Percentiles rank a stretch among this genome's conserved stretches.
phyloP scores from a whole-genome alignment of 2,113 vertebrate species.

The Megaceryle torquata region DNA sequence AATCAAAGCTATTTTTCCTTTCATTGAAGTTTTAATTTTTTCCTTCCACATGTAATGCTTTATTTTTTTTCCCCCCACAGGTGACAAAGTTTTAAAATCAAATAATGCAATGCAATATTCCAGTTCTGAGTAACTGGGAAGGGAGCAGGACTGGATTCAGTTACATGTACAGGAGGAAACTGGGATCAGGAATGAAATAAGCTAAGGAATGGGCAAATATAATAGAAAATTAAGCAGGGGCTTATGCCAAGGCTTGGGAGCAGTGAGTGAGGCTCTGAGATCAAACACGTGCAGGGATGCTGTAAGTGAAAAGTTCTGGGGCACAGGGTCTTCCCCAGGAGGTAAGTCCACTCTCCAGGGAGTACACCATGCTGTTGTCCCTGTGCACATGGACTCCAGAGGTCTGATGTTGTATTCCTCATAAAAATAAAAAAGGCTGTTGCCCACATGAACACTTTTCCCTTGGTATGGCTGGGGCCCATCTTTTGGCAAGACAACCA shows the following conservation, averaged over 20 bases:
- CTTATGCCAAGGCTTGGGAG: not conserved
- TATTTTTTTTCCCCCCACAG: not conserved
- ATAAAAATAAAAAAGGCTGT: not conserved
- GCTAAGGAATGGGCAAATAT: not conserved
- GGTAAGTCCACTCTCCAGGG: not conserved
- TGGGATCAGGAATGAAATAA: not conserved
- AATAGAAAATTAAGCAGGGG: not conserved
- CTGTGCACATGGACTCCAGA: not conserved
- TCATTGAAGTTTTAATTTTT: not conserved
- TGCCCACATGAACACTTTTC: not conserved
- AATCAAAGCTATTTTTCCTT: not conserved
- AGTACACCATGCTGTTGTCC: not conserved
- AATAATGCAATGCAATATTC: not conserved
- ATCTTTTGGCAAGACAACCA: not conserved
- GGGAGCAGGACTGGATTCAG: not conserved
- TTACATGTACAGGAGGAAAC: not conserved
- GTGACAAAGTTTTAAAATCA: not conserved
- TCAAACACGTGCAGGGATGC: not conserved
- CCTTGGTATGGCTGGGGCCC: not conserved
- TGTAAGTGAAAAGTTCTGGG: not conserved
- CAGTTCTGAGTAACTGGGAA: not conserved
- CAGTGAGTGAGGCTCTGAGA: not conserved
- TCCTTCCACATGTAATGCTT: not conserved
- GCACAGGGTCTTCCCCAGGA: not conserved
- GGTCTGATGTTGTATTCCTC: not conserved